phyloP scores from a whole-genome alignment of 2,888 invertebrate species.

The Meta bourneti region DNA sequence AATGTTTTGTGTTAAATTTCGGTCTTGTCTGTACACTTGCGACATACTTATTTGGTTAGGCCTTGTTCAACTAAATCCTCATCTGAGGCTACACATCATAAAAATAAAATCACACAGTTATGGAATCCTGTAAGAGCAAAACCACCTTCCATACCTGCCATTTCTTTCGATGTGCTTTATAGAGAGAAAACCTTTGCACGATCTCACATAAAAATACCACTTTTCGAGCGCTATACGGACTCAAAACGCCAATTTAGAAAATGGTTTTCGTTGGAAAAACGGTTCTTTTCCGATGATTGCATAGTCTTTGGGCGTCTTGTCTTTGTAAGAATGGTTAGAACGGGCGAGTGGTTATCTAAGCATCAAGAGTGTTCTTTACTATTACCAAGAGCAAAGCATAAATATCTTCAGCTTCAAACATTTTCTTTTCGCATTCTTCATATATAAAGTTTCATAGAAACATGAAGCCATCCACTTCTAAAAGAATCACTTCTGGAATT shows the following conservation, averaged over 20 bases:
- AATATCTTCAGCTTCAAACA: no score
- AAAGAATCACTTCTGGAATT: no score
- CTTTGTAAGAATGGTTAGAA: background rate
- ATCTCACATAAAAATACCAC: background rate
- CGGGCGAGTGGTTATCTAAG: background rate
- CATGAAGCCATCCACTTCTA: no score
- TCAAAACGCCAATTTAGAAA: background rate
- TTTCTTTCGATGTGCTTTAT: background rate
- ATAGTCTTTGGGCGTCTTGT: background rate
- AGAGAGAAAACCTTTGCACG: background rate
- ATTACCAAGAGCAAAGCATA: background rate
- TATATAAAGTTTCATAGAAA: no score
- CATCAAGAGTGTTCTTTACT: background rate
- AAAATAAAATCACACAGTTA: no score
- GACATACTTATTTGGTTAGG: no score
- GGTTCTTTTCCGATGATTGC: background rate
- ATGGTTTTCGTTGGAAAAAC: background rate
- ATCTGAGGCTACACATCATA: no score
- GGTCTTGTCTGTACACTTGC: no score
- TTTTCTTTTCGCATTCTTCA: no score
- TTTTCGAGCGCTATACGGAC: background rate
- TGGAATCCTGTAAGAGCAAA: background rate
- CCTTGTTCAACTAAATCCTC: no score
- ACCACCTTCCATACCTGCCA: background rate
- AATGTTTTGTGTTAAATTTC: no score